Base-by-base conservation (phyloP, 2,888 invertebrate species). In the Troides oblongomaculatus region DNA sequence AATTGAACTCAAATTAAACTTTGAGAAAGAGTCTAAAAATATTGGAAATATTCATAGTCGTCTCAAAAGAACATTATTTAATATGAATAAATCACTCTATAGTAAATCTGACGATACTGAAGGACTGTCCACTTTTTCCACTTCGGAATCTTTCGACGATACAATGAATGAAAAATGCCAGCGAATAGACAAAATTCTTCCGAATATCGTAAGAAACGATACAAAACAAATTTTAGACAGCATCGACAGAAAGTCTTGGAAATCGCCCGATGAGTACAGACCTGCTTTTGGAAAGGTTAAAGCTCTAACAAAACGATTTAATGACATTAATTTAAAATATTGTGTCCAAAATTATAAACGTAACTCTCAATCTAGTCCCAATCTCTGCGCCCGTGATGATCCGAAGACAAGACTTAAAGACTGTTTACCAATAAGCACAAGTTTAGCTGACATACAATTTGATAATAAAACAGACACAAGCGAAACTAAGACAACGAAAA, bases 201-300 rank as follows among this genome's bases (percentile, higher is more conserved):
- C 69, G 78, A 80, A 80, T 25, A 80, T 86, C 23, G 72, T 78
- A 58, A 87, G 86, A 57, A 76, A 78, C 8, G 82, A 85, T n/a
- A 83, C 84, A 36, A 89, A 87, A 71, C 81, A 86, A 76, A 84
- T 90, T 59, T 77, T 91, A 71, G 87, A 89, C 70, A 84, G 85
- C 68, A 84, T 85, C 62, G 87, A 90, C 70, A 84, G 87, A 64
- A 95, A 94, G 75, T 95, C 94, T 25, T 95, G 95, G 95, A 94
- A 94, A 77, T 95, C 95, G 0, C 95, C 95, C 0, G 95, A 95
- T 75, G 95, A 95, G 76, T 94, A 94, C 66, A 87, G 95, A 69
- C 93, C 95, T 25, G 95, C 95, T 0, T 93, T 94, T 70, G 96
- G 96, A 1, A 94, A 95, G 82, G 96, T 96, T 0, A 95, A 95